Conservation (phyloP, 2,888 invertebrate species). For the Drosophila austrosaltans region DNA sequence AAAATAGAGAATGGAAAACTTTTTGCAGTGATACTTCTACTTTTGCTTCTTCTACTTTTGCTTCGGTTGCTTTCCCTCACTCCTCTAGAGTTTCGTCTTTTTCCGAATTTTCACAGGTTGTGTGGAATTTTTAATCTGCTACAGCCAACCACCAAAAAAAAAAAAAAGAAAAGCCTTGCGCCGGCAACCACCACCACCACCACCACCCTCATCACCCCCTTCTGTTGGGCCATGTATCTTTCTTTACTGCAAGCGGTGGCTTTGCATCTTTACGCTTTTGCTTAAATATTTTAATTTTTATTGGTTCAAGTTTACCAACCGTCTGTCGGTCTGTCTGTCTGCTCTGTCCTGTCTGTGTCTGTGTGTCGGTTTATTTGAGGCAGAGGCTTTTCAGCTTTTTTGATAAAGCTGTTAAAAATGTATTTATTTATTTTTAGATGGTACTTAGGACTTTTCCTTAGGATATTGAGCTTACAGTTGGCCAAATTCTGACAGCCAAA, state of each 20-base stretch:
- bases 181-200: not conserved
- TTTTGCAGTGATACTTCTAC: slow-evolving; percentile 74
- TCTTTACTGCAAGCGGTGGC: slow-evolving; percentile 72
- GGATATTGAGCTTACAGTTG: slow-evolving; percentile 11
- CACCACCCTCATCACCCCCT: not conserved
- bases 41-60: slow-evolving; percentile 10
- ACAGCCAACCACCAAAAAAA: slow-evolving; percentile 52
- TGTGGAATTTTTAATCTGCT: slow-evolving; percentile 77
- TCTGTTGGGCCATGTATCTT: slow-evolving; percentile 61
- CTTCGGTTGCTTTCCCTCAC: slow-evolving; percentile 14
- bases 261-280: slow-evolving; percentile 75
- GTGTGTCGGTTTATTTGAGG: slow-evolving; percentile 35
- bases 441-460: slow-evolving; percentile 38
- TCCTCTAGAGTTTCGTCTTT: not conserved
- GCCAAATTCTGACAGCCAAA: slow-evolving; percentile 1
- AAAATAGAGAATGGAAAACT: slow-evolving; percentile 49
- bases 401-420: slow-evolving; percentile 73
- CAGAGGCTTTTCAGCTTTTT: slow-evolving; percentile 49
- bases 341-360: slow-evolving; percentile 16
- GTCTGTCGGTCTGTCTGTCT: slow-evolving; percentile 35
- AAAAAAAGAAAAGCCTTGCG: slow-evolving; percentile 1
- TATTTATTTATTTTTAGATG: slow-evolving; percentile 63
- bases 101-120: slow-evolving; percentile 54
- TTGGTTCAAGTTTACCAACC: slow-evolving; percentile 71
- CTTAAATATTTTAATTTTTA: slow-evolving; percentile 79